A percentile compares a stretch with the other conserved stretches of the same genome.
Conservation (phyloP, 2,888 invertebrate species). For the Chrysolina haemoptera region DNA sequence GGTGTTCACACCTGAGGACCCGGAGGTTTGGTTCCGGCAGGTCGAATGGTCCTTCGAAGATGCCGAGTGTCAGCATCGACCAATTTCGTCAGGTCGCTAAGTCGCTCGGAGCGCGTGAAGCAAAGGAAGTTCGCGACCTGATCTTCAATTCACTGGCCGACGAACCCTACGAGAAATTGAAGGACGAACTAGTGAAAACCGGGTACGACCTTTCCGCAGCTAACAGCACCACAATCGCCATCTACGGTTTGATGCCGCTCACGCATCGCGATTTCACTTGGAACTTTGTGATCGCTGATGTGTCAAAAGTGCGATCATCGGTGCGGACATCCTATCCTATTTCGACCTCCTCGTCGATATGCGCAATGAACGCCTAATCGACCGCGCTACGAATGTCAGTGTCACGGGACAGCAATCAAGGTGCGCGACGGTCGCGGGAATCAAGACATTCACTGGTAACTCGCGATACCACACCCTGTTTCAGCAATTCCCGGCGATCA, state of each 20-base stretch:
- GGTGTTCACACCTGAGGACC: no score
- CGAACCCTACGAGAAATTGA: no score
- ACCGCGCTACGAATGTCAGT: slow-evolving; percentile 22
- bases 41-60: neutral
- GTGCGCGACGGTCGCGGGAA: no score
- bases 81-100: slow-evolving; percentile 6
- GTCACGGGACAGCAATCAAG: slow-evolving; percentile 27
- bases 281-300: no score
- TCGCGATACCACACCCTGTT: neutral
- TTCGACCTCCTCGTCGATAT: slow-evolving; percentile 28
- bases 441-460: neutral
- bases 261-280: no score
- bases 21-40: neutral
- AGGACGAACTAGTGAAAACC: slow-evolving; percentile 10
- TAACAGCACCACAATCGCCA: slow-evolving; percentile 35
- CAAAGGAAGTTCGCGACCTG: slow-evolving; percentile 19
- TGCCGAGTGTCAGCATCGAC: neutral
- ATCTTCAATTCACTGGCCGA: no score
- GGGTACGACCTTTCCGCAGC: slow-evolving; percentile 27
- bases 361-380: slow-evolving; percentile 26
- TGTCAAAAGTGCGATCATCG: slow-evolving; percentile 35
- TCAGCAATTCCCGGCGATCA: neutral
- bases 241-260: no score
- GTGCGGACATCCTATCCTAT: slow-evolving; percentile 32
- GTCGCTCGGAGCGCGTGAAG: neutral